phyloP scores from a whole-genome alignment of 2,888 invertebrate species.

The Dinocampus coccinellae region DNA sequence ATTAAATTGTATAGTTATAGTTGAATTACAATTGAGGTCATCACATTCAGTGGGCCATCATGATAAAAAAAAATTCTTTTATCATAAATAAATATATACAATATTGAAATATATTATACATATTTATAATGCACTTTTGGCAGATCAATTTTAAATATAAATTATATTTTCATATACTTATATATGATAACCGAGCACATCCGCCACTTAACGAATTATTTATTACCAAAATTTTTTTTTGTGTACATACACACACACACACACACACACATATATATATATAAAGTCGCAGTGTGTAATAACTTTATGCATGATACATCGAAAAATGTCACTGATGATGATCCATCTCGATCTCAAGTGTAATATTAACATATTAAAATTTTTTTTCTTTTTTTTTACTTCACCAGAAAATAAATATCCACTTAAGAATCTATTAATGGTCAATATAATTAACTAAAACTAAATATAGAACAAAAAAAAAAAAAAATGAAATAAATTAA shows the following conservation, averaged over 20 bases:
- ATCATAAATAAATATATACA: too few species aligned
- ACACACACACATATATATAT: too few species aligned
- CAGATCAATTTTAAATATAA: not conserved
- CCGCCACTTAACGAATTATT: slow-evolving; percentile 30
- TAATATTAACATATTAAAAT: not conserved
- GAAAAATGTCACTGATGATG: not conserved
- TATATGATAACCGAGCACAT: slow-evolving; percentile 2
- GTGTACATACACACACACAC: too few species aligned
- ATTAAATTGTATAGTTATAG: slow-evolving; percentile 12
- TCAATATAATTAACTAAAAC: not conserved
- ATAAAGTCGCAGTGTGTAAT: not conserved
- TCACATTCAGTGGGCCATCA: slow-evolving; percentile 18
- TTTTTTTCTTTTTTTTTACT: not conserved
- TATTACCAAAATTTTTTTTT: slow-evolving; percentile 16
- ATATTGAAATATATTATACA: not conserved
- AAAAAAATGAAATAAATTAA: too few species aligned
- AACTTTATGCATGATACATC: slow-evolving; percentile 20
- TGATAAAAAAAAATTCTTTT: slow-evolving; percentile 12
- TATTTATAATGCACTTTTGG: not conserved
- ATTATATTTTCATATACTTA: not conserved
- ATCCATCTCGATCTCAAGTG: not conserved
- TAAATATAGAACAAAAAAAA: too few species aligned
- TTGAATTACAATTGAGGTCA: slow-evolving; percentile 16
- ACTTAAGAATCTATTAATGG: not conserved
- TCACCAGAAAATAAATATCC: not conserved